Percentiles rank a stretch among this genome's conserved stretches.
These are phyloP conservation scores for Seriola aureovittata DNA, from an alignment of 2,113 vertebrate species.

Conservation along the genomic window DNA sequence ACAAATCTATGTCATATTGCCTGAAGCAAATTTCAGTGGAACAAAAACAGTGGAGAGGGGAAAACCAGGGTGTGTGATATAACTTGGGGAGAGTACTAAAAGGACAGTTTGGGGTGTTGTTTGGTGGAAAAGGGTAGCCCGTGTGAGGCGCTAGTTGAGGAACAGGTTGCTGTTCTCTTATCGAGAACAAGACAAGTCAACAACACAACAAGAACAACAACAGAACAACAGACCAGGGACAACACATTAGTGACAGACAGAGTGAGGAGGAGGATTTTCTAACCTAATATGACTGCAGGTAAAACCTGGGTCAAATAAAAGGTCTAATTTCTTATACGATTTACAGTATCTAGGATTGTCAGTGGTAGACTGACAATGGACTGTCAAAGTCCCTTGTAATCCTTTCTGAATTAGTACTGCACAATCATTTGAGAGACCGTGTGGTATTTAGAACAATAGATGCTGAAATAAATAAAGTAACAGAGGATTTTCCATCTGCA, in stretches of 20 bases:
- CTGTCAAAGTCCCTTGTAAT: not conserved
- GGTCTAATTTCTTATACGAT: not conserved
- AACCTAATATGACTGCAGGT: slow-evolving; percentile 53
- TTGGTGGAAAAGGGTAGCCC: not conserved
- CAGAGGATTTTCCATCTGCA: slow-evolving; percentile 28
- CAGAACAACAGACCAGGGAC: slow-evolving; percentile 74
- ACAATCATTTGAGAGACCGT: not conserved
- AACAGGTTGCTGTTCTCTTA: slow-evolving; percentile 44
- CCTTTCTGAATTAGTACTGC: slow-evolving; percentile 16
- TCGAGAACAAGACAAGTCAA: slow-evolving; percentile 64
- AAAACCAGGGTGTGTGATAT: not conserved
- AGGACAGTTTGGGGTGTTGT: slow-evolving; percentile 11
- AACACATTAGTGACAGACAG: slow-evolving; percentile 71
- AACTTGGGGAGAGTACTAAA: not conserved
- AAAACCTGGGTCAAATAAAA: slow-evolving; percentile 66
- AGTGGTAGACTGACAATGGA: not conserved
- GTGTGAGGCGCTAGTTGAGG: slow-evolving; percentile 19
- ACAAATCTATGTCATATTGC: not conserved
- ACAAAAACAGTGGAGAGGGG: not conserved
- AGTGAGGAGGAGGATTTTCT: slow-evolving; percentile 51
- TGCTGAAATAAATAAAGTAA: slow-evolving; percentile 19
- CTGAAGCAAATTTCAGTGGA: not conserved
- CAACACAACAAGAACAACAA: slow-evolving; percentile 69
- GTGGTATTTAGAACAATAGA: not conserved
- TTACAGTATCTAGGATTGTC: not conserved